Percentiles rank a stretch among this genome's conserved stretches.
These are phyloP conservation scores for Lacanobia oleracea DNA, from an alignment of 2,888 invertebrate species.

Conservation along the genomic window DNA sequence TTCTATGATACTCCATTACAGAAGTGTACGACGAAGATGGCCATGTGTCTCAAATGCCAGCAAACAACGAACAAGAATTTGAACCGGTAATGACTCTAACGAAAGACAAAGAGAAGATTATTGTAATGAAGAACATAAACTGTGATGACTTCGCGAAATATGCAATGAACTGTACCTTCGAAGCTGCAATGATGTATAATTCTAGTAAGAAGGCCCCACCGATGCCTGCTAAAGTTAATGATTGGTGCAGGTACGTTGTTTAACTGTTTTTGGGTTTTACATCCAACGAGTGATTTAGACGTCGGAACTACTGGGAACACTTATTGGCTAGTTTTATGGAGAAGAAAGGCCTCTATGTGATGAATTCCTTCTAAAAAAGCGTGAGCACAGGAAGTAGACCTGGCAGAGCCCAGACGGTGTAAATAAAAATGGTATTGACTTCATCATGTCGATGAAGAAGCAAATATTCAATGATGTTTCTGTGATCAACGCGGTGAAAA, in stretches of 20 bases:
- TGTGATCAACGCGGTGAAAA: too few relatives aligned
- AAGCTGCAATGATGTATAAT: slow-evolving; percentile 80
- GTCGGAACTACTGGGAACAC: too few relatives aligned
- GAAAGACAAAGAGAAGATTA: slow-evolving; percentile 69
- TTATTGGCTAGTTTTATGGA: too few relatives aligned
- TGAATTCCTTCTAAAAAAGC: too few relatives aligned
- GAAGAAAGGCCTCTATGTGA: too few relatives aligned
- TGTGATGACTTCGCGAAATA: slow-evolving; percentile 80
- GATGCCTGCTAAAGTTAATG: slow-evolving; percentile 75
- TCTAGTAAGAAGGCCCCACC: slow-evolving; percentile 80
- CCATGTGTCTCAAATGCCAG: slow-evolving; percentile 15
- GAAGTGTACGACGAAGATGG: slow-evolving; percentile 73
- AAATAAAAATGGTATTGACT: too few relatives aligned
- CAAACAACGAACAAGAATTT: slow-evolving; percentile 71
- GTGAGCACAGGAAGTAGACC: too few relatives aligned
- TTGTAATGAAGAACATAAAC: slow-evolving; percentile 72
- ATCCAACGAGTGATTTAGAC: too few relatives aligned
- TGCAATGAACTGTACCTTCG: slow-evolving; percentile 78
- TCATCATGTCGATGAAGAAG: too few relatives aligned
- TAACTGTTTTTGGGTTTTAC: too few relatives aligned
- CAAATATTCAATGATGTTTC: too few relatives aligned
- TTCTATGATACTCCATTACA: slow-evolving; percentile 34
- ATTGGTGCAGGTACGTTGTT: slow-evolving; percentile 79
- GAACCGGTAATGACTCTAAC: slow-evolving; percentile 72
- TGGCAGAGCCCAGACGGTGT: too few relatives aligned